Percentiles rank a stretch among this genome's conserved stretches.
These are phyloP conservation scores for Smutsia temminckii DNA, from an alignment of 2,797 vertebrate genomes.

Conservation along the genomic window DNA sequence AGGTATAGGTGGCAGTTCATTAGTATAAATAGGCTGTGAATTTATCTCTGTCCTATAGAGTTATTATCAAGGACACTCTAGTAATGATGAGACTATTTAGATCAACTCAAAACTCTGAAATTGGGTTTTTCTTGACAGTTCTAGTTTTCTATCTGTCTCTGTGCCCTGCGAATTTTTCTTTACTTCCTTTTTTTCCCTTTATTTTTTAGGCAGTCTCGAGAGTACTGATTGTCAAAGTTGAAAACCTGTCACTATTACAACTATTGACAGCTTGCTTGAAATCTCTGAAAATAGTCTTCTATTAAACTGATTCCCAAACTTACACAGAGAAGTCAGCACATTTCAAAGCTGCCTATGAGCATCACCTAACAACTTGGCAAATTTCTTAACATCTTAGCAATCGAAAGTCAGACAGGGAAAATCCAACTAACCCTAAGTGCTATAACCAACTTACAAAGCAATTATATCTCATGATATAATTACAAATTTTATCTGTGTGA, in stretches of 20 bases:
- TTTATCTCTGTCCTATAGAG: background rate
- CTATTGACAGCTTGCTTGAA: background rate
- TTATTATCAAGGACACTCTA: background rate
- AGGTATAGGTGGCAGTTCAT: background rate
- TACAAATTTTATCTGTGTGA: background rate
- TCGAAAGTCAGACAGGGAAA: background rate
- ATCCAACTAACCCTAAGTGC: background rate
- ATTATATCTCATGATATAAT: background rate
- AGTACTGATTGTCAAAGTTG: background rate
- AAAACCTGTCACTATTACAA: background rate
- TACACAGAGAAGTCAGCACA: background rate
- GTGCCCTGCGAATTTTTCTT: background rate
- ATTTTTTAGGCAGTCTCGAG: background rate
- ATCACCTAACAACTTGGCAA: background rate
- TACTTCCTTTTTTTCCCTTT: background rate
- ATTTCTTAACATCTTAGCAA: background rate
- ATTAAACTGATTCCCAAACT: background rate
- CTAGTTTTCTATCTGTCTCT: no score
- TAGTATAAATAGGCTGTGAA: background rate
- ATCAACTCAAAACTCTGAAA: background rate
- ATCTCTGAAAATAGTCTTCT: background rate
- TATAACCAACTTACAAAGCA: background rate
- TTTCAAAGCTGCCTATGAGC: background rate
- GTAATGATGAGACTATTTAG: background rate
- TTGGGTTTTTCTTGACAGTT: background rate